Base-by-base conservation (phyloP, 1,140 invertebrate species). In the Panagrolaimus sp. region DNA sequence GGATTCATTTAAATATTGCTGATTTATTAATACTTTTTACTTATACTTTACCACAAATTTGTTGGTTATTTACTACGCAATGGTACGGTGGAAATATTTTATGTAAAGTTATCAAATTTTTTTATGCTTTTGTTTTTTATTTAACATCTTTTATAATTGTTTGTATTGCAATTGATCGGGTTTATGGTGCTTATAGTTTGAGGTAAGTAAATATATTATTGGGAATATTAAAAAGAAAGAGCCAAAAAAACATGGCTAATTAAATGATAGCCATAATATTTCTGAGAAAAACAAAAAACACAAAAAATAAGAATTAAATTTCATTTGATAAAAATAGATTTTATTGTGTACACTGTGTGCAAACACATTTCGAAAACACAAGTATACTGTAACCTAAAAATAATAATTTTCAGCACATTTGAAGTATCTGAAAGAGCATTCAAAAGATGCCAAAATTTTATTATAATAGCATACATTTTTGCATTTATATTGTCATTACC, bases 71-170 rank as follows among this genome's bases (percentile, higher is more conserved):
- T 27, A 82, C 74, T 38, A 57, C 51, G 1, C 51, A 57, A 57
- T 82, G 79, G 79, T 76, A 81, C 65, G 78, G 73, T 45, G 79
- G 79, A 53, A 78, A 80, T 44, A 62, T 81, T n/a, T 62, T 80
- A 9, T 81, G 80, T 65, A 47, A 76, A 61, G 45, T 82, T 1
- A 74, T 71, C 63, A 80, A 82, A 46, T 81, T 81, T 66, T 81
- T 81, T 66, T 73, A 82, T 69, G 82, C 79, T 5, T 81, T 82
- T 68, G 72, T 73, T 42, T 81, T 81, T 65, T 81, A 81, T 67
- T 63, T 81, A 44, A 81, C 81, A 61, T 82, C 79, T 20, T 81
- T 81, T 64, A 65, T 82, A n/a, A 71, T 81, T 62, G 80, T 76
- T 5, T 80, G 80, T 62, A 82, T 80, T 62, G 78, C 79, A 11